Conservation (phyloP, 2,113 vertebrate species). For the Sinocyclocheilus rhinocerous region DNA sequence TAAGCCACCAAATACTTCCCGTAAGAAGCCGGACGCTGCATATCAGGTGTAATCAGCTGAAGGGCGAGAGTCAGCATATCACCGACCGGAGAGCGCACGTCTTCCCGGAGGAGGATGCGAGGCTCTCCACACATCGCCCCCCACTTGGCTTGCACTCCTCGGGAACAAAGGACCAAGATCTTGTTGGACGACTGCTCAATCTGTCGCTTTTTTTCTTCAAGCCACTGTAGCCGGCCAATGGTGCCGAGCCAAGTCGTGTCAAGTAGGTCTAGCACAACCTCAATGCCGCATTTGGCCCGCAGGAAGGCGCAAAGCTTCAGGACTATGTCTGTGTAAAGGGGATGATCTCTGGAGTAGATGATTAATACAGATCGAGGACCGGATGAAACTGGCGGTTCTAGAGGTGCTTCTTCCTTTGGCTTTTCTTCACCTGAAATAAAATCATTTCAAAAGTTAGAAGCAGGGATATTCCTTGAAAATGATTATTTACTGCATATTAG, state of each 20-base stretch:
- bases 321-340: constrained; percentile 86
- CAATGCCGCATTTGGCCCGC: constrained; percentile 82
- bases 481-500: neutral
- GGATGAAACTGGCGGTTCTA: neutral
- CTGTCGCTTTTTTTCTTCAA: constrained; percentile 83
- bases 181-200: constrained; percentile 81
- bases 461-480: neutral
- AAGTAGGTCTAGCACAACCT: constrained; percentile 88
- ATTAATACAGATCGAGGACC: constrained; percentile 80
- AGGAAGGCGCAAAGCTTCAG: constrained; percentile 91
- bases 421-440: neutral
- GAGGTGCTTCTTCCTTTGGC: rapidly evolving
- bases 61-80: constrained; percentile 91
- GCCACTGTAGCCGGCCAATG: constrained; percentile 85
- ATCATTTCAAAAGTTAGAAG: neutral
- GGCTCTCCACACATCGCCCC: constrained; percentile 82
- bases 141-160: constrained; percentile 91
- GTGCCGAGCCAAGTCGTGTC: constrained; percentile 81
- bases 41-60: constrained; percentile 87
- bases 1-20: constrained; percentile 93
- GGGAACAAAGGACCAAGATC: constrained; percentile 90
- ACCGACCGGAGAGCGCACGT: constrained; percentile 75
- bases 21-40: constrained; percentile 83
- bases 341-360: constrained; percentile 92
- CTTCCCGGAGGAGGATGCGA: constrained; percentile 78